A percentile compares a stretch with the other conserved stretches of the same genome.
Evolutionary conservation across 1,140 invertebrate species (phyloP).

Genomic region (Magallana ariakensis): DNA sequence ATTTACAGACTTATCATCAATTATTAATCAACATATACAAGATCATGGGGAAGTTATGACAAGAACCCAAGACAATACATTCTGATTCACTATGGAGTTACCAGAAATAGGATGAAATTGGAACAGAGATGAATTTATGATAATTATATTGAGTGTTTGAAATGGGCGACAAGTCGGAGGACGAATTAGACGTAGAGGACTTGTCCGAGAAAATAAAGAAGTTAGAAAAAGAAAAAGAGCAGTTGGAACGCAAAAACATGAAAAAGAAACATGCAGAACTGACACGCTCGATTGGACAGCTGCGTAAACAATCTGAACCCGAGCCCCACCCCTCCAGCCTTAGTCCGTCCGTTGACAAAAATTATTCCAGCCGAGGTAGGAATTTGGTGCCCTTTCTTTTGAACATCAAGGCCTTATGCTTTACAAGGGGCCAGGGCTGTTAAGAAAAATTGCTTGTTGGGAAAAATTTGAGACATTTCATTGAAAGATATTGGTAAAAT

Average conservation of each 20-base stretch:
- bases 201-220: slow-evolving; percentile 52
- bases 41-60: too few species aligned
- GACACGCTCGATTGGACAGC: slow-evolving; percentile 45
- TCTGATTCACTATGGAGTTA: too few species aligned
- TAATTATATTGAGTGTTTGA: not conserved
- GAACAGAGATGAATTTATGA: too few species aligned
- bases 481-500: not conserved
- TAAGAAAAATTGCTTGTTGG: not conserved
- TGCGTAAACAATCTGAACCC: not conserved
- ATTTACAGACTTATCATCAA: too few species aligned
- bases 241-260: slow-evolving; percentile 53
- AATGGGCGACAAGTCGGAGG: slow-evolving; percentile 62
- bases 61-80: too few species aligned
- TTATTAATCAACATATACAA: too few species aligned
- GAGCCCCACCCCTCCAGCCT: not conserved
- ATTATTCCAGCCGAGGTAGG: not conserved
- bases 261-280: slow-evolving; percentile 58
- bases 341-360: slow-evolving; percentile 19
- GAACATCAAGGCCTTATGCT: not conserved
- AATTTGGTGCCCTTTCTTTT: not conserved
- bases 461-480: not conserved
- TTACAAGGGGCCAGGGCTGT: not conserved
- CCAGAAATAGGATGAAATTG: too few species aligned
- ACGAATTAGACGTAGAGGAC: slow-evolving; percentile 49
- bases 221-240: slow-evolving; percentile 58